Base-by-base conservation (phyloP, 2,113 vertebrate species). In the Cheilinus undulatus region DNA sequence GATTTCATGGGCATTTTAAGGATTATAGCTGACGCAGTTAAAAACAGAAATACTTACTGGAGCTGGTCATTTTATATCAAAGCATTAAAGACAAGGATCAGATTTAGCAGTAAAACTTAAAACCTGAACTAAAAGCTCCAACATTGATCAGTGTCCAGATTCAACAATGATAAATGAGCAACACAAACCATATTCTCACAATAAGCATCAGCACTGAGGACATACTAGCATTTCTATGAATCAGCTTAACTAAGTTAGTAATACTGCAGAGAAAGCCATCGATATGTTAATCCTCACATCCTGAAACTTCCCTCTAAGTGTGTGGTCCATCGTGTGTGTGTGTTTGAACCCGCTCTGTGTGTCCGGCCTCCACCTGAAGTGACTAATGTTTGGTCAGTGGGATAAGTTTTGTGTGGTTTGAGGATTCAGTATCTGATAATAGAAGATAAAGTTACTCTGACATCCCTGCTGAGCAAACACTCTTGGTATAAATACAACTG, bases 351-450 rank as follows among this genome's bases (percentile, higher is more conserved):
- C 49, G 57, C 50, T 17, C 67, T 48, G 75, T 75, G 60, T 76
- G 78, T 58, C 70, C 51, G 26, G 65, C 24, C 69, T 77, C 38
- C 69, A 66, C 73, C 64, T 77, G 58, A 42, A 69, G 62, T 66
- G 46, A 64, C 58, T 62, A 38, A 84, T 90, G 88, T 88, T 86
- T 91, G 89, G 85, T 91, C 87, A 82, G 70, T 76, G 84, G 84
- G 87, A 88, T 89, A 61, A 66, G 61, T 48, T 57, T 57, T 24
- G 63, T 60, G 59, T 80, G 68, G 51, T 46, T 79, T 43, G 51
- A 20, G 64, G 80, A 69, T 69, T 68, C 51, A 13, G 27, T 66
- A 19, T 78, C 60, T 60, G 46, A 52, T 71, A 49, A 73, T 51
- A 14, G 72, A 43, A 69, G 78, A 74, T 78, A 45, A 52, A 22